These are phyloP conservation scores for Ornithorhynchus anatinus DNA, from an alignment of 2,113 vertebrate species.

Conservation along the genomic window DNA sequence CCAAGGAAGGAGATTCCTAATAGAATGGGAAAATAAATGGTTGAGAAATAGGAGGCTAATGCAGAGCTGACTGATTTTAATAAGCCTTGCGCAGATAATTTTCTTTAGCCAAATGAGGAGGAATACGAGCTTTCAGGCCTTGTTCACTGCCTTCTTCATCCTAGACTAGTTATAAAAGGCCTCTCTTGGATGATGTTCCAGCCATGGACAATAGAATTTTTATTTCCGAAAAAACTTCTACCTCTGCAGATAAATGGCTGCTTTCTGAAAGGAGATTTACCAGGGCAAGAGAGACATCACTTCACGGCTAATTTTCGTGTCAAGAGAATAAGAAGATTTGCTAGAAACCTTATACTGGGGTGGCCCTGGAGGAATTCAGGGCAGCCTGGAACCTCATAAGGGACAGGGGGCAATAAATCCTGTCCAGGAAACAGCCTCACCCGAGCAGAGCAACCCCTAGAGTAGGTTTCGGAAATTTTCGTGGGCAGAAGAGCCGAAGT, in stretches of 20 bases:
- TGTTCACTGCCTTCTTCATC: slow-evolving; percentile 53
- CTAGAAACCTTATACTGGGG: background rate
- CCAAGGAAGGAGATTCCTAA: slow-evolving; percentile 46
- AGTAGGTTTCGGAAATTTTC: too few species aligned
- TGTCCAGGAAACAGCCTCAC: too few species aligned
- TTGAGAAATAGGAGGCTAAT: slow-evolving; percentile 40
- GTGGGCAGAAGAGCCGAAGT: too few species aligned
- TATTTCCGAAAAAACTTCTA: slow-evolving; percentile 47
- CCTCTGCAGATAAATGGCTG: slow-evolving; percentile 46
- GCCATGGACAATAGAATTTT: slow-evolving; percentile 57
- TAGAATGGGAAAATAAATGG: slow-evolving; percentile 30
- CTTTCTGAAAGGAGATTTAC: slow-evolving; percentile 30
- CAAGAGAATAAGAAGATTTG: background rate
- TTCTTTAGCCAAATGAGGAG: slow-evolving; percentile 60
- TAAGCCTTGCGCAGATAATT: slow-evolving; percentile 48
- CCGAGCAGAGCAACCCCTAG: too few species aligned
- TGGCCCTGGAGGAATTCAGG: background rate
- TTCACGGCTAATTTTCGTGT: background rate
- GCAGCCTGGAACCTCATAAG: too few species aligned
- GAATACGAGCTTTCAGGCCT: slow-evolving; percentile 59
- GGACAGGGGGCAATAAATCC: too few species aligned
- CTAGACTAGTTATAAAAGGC: slow-evolving; percentile 55
- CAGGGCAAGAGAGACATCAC: slow-evolving; percentile 16
- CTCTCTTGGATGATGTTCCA: slow-evolving; percentile 53
- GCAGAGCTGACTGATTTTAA: slow-evolving; percentile 51